These are phyloP conservation scores for Eubucco bourcierii DNA, from an alignment of 2,113 vertebrate genomes.

Conservation along the genomic window DNA sequence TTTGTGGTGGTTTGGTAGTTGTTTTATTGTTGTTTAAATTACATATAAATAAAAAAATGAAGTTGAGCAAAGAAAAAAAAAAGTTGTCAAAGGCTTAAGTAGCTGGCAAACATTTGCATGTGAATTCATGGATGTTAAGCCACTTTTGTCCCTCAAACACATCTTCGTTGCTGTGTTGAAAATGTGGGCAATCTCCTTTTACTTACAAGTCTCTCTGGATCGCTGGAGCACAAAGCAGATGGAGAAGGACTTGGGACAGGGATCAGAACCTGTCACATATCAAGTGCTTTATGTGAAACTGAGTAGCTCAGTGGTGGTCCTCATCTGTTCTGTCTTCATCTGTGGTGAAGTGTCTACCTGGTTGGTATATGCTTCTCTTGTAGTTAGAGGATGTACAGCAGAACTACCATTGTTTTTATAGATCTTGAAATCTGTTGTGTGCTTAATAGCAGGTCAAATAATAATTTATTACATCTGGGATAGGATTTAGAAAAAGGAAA, in stretches of 20 bases:
- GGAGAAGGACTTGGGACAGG: not conserved
- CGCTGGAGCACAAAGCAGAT: not conserved
- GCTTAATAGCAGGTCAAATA: not conserved
- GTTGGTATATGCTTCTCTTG: not conserved
- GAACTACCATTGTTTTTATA: not conserved
- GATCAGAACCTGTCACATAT: not conserved
- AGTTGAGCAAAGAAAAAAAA: not conserved
- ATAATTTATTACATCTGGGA: not conserved
- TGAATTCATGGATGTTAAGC: not conserved
- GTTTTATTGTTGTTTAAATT: too few relatives aligned
- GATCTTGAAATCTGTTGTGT: not conserved
- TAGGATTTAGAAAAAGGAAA: not conserved
- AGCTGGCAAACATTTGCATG: not conserved
- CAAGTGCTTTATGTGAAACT: not conserved
- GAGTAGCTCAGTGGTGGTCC: not conserved
- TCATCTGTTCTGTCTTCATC: not conserved
- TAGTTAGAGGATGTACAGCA: not conserved
- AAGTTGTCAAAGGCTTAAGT: not conserved
- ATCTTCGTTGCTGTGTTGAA: not conserved
- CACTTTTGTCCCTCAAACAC: not conserved
- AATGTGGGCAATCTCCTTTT: not conserved
- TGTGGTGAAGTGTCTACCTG: not conserved
- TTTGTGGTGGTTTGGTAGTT: too few relatives aligned
- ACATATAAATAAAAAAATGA: slow-evolving; percentile 55
- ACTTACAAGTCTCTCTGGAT: not conserved